A percentile compares a stretch with the other conserved stretches of the same genome.
phyloP scores from a whole-genome alignment of 2,797 vertebrate species.

The Bradypus variegatus region DNA sequence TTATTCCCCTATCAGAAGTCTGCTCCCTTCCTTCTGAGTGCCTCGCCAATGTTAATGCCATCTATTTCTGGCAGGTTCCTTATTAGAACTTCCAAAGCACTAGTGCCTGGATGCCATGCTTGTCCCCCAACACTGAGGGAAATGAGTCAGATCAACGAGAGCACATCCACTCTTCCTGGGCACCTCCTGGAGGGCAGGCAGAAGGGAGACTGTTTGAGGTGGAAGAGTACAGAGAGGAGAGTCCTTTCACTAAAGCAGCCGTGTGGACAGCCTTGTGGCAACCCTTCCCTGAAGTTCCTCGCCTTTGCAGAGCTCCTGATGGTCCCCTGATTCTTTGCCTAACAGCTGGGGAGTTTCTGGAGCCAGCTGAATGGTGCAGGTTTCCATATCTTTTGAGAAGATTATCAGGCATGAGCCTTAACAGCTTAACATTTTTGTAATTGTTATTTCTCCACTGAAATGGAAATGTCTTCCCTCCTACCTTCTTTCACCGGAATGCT shows the following conservation, averaged over 20 bases:
- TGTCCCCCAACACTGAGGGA: background rate
- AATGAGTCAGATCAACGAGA: background rate
- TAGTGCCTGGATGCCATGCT: background rate
- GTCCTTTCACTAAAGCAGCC: background rate
- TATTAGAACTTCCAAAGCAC: background rate
- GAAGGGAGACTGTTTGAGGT: background rate
- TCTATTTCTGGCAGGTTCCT: background rate
- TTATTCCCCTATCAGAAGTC: background rate
- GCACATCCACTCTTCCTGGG: background rate
- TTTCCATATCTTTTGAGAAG: conserved; percentile 11
- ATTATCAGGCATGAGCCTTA: background rate
- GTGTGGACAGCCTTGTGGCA: background rate
- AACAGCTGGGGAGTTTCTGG: background rate
- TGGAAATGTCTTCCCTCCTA: conserved; percentile 48
- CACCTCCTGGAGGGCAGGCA: background rate
- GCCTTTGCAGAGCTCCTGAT: background rate
- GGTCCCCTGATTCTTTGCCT: background rate
- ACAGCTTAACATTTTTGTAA: conserved; percentile 33
- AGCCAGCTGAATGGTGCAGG: background rate
- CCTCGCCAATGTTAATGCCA: background rate
- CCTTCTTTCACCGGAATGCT: conserved; percentile 35
- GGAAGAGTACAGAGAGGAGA: background rate
- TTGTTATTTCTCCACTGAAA: conserved; percentile 53
- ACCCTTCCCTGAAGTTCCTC: background rate
- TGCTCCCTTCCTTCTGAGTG: fast-evolving